These are phyloP conservation scores for Temnothorax nylanderi DNA, from an alignment of 1,140 invertebrate genomes.

Conservation along the genomic window DNA sequence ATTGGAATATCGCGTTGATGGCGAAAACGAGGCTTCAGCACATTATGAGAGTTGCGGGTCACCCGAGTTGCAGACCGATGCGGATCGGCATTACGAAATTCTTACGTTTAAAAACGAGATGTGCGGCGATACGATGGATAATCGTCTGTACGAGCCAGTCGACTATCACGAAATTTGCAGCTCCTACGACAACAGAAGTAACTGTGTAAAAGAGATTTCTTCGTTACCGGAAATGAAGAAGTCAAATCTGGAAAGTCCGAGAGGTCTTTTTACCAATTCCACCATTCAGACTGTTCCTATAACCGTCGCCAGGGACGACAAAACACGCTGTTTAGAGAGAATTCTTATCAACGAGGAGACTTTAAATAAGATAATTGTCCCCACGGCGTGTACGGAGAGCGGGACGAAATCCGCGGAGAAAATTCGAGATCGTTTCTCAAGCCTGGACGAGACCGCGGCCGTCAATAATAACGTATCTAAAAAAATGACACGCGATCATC, in stretches of 20 bases:
- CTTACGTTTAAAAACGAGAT: slow-evolving; percentile 43
- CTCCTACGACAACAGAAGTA: neutral
- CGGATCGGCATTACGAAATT: slow-evolving; percentile 45
- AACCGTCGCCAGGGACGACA: slow-evolving; percentile 55
- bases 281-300: slow-evolving; percentile 49
- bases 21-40: slow-evolving; percentile 1
- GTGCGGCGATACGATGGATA: slow-evolving; percentile 2
- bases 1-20: neutral
- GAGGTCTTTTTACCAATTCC: slow-evolving; percentile 5
- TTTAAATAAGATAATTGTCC: slow-evolving; percentile 79
- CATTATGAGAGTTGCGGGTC: slow-evolving; percentile 34
- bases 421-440: neutral
- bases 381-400: slow-evolving; percentile 53
- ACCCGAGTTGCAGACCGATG: slow-evolving; percentile 25
- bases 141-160: slow-evolving; percentile 26
- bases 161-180: neutral
- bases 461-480: neutral
- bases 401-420: neutral
- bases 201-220: neutral
- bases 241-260: neutral
- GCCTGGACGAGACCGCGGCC: neutral
- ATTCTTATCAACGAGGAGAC: slow-evolving; percentile 78
- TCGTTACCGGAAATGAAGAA: neutral
- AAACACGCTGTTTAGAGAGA: slow-evolving; percentile 66
- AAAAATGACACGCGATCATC: neutral